Base-by-base conservation (phyloP, 1,140 invertebrate genomes). In the Trinorchestia longiramus region DNA sequence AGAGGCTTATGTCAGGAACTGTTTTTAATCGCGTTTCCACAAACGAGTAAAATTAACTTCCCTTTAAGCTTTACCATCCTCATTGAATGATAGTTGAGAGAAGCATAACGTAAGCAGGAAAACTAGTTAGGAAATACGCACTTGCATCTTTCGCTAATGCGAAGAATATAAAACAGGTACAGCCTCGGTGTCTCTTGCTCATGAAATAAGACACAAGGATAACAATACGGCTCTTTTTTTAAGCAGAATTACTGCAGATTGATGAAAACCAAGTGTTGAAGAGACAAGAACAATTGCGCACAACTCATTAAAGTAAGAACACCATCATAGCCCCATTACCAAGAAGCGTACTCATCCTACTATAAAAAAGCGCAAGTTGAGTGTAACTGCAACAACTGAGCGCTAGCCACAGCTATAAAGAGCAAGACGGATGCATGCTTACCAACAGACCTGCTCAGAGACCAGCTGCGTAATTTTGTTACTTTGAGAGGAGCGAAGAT, bases 361-460 rank as follows among this genome's bases (percentile, higher is more conserved):
- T 53, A 53, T 19, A 53, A 36, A 77, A 77, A 77, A 77, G 62
- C 8, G 15, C 3, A 17, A 4, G 88, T 42, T 41, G 41, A 90
- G 88, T 42, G 41, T 41, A 4, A 41, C 88, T 90, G 88, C 28
- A n/a, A 36, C 36, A n/a, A 4, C 87, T 42, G 41, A 90, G 43
- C 88, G 43, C 43, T 77, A 42, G 88, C 88, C 88, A 41, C 88
- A 90, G 88, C 88, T 42, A 41, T 90, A 90, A 90, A 90, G 43
- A 90, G 88, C 88, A 90, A 90, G 88, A 90, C 88, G 43, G 88
- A 90, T 90, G 88, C 88, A 90, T 90, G 88, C 88, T 90, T 90
- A 43, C 88, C 43, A 43, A 43, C 88, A 41, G 88, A 90, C 88
- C 88, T 42, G 88, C n/a, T 0, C 15, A 4, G 88, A 90, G 43